These are phyloP conservation scores for Rhingia rostrata DNA, from an alignment of 2,888 invertebrate species.

Conservation along the genomic window DNA sequence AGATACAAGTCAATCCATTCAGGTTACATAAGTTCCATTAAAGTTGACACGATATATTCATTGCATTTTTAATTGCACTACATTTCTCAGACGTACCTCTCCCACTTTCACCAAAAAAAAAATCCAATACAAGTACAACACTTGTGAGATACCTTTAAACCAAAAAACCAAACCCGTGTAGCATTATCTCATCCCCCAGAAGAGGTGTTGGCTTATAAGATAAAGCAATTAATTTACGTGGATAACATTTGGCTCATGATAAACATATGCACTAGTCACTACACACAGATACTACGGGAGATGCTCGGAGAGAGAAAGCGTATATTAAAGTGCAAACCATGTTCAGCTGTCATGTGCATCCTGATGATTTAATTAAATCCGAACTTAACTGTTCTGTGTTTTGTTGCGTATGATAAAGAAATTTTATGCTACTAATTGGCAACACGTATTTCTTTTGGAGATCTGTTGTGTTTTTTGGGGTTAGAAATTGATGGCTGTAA, in stretches of 20 bases:
- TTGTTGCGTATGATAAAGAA: background rate
- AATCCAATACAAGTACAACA: background rate
- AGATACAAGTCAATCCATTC: background rate
- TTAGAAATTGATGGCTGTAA: background rate
- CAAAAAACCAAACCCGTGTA: background rate
- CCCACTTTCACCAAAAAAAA: slow-evolving; percentile 30
- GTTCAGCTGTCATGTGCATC: slow-evolving; percentile 26
- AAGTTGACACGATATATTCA: slow-evolving; percentile 41
- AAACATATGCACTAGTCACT: background rate
- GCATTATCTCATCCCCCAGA: slow-evolving; percentile 40
- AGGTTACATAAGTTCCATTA: slow-evolving; percentile 46
- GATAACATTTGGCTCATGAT: slow-evolving; percentile 18
- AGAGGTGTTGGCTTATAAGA: slow-evolving; percentile 37
- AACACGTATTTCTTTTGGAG: background rate
- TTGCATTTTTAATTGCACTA: slow-evolving; percentile 38
- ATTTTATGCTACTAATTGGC: slow-evolving; percentile 8
- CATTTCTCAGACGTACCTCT: slow-evolving; percentile 14
- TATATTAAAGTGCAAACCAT: slow-evolving; percentile 22
- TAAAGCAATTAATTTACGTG: slow-evolving; percentile 54
- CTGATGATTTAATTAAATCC: slow-evolving; percentile 34
- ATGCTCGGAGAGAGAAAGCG: slow-evolving; percentile 44
- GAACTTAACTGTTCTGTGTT: background rate
- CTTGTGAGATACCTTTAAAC: slow-evolving; percentile 5
- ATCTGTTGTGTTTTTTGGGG: background rate
- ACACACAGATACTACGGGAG: too few species aligned